These are phyloP conservation scores for Rutpela maculata DNA, from an alignment of 2,888 invertebrate genomes.

Conservation along the genomic window DNA sequence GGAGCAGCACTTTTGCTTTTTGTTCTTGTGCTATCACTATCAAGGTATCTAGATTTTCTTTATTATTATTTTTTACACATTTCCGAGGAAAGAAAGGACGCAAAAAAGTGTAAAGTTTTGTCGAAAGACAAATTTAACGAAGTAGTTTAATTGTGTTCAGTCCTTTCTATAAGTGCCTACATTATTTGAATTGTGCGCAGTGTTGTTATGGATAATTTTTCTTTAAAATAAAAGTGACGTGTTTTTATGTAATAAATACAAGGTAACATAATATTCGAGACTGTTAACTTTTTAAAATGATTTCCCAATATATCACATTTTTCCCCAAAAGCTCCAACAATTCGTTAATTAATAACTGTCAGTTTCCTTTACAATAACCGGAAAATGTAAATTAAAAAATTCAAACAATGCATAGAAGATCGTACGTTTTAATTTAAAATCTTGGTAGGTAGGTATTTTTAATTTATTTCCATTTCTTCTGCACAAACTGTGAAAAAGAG, in stretches of 20 bases:
- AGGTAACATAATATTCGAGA: not conserved
- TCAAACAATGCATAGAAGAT: too few species aligned
- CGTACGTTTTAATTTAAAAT: too few species aligned
- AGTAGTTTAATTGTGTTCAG: not conserved
- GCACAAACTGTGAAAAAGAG: too few species aligned
- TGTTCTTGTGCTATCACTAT: slow-evolving; percentile 51
- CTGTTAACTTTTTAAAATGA: too few species aligned
- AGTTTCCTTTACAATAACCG: too few species aligned
- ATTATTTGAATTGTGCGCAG: not conserved
- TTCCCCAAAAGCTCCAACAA: too few species aligned
- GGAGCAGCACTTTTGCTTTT: slow-evolving; percentile 54
- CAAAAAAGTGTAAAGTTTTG: not conserved
- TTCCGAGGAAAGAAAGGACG: slow-evolving; percentile 4
- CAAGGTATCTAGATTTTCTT: slow-evolving; percentile 58
- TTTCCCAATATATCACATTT: too few species aligned
- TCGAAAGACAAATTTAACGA: not conserved
- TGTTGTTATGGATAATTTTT: not conserved
- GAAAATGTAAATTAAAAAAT: too few species aligned
- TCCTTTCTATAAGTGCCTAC: not conserved
- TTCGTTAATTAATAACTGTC: too few species aligned
- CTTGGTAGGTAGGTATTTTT: too few species aligned
- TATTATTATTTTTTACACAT: slow-evolving; percentile 25
- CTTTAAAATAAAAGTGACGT: not conserved
- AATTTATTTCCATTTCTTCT: too few species aligned
- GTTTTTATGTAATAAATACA: slow-evolving; percentile 2